Base-by-base conservation (phyloP, 2,888 invertebrate species). In the Amblyjoppa proteus region DNA sequence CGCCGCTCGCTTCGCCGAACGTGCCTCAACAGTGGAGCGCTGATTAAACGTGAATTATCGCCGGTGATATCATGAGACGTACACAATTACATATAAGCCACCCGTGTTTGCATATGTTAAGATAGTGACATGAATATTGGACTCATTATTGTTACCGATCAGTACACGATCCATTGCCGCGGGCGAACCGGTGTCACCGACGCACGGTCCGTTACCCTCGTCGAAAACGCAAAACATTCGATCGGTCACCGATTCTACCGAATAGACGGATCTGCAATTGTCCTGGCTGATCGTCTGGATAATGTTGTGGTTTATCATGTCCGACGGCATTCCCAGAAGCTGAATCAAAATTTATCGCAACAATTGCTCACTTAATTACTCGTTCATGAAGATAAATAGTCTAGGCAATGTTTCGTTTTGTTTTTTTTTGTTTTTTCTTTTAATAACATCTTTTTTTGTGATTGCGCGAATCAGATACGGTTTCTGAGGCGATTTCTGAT, bases 171-270 rank as follows among this genome's bases (percentile, higher is more conserved):
- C 61, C 56, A 76, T 56, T 16, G 89, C 56, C 0, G 90, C 90
- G 6, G 91, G 89, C 4, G 92, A 89, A 3, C 92, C 92, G 1
- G 92, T 90, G 73, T 92, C 92, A 0, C 92, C 91, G 31, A 92
- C 83, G 85, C 92, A 92, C 6, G 91, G 89, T 2, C 89, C 90
- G 13, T 71, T 78, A 1, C 81, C 84, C 16, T 79, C 45, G 7
- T 77, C 80, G 71, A 87, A 84, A 4, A 88, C 83, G 77, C 92
- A 92, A 77, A 92, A 90, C 89, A 90, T 91, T 20, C 89, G 88
- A 56, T 88, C 77, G 4, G 91, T 91, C 4, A 92, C 38, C 2
- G 84, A 38, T 13, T 80, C 61, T 13, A 25, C 70, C 1, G 82
- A 84, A n/a, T 88, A 90, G 2, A 80, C 76, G 25, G 68, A 7